Base-by-base conservation (phyloP, 2,888 invertebrate species). In the Macaria notata region DNA sequence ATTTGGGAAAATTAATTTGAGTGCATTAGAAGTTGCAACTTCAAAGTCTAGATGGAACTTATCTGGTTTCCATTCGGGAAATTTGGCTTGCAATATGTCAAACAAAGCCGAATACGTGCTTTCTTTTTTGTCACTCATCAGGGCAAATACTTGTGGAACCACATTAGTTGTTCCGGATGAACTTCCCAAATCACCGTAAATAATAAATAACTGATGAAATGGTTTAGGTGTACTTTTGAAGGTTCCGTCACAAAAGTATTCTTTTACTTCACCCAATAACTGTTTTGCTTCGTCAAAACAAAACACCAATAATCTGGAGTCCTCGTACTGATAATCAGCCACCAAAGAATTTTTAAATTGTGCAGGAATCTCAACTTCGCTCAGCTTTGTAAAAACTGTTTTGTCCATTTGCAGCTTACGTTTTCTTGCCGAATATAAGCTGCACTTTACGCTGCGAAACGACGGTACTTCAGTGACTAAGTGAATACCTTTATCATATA, bases 261-360 rank as follows among this genome's bases (percentile, higher is more conserved):
- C 43, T 43, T 43, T 43, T 43, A 43, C 43, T 43, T 43, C 48
- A 39, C 39, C 29, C 48, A 36, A 39, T 38, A 48, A 36, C 48
- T 48, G 48, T 48, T 38, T 33, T 38, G 48, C 48, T 38, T 48
- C 48, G 4, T 48, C 48, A 38, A 9, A 33, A 48, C 48, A 48
- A 48, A 48, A 48, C n/a, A 48, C 48, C 38, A 48, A 48, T 48
- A 38, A 39, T 39, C 48, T 48, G 38, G 48, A 39, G 39, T 48
- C 30, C 46, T 31, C 30, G 46, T 46, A 46, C 31, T 46, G 31
- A n/a, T 46, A 46, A 46, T 46, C 46, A 29, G 46, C 46, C 46
- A 46, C 46, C 9, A 31, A 9, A 46, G 8, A 29, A 29, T 46
- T 46, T 46, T 46, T 9, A 46, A 46, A 46, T 46, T 7, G 46